These are phyloP conservation scores for Machimus rusticus DNA, from an alignment of 2,888 invertebrate species.

Conservation along the genomic window DNA sequence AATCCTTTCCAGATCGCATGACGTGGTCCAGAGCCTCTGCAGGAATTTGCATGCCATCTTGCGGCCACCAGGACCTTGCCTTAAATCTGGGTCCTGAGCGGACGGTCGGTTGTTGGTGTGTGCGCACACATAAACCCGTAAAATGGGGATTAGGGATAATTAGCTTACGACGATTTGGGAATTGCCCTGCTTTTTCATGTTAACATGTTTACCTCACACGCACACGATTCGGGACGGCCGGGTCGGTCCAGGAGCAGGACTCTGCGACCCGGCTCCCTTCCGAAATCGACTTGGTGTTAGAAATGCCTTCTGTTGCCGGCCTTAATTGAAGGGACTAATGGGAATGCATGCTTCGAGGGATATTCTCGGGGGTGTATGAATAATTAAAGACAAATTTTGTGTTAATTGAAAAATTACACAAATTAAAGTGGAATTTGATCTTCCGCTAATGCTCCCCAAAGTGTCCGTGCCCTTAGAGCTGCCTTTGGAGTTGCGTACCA, in stretches of 20 bases:
- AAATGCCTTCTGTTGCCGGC: slow-evolving; percentile 19
- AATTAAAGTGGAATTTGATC: slow-evolving; percentile 46
- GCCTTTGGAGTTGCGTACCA: slow-evolving; percentile 4
- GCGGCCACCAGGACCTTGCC: background rate
- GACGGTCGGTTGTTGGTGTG: slow-evolving; percentile 10
- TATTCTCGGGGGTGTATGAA: slow-evolving; percentile 38
- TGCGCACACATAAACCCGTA: slow-evolving; percentile 36
- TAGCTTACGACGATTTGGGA: slow-evolving; percentile 48
- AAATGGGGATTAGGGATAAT: slow-evolving; percentile 46
- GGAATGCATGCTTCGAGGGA: slow-evolving; percentile 41
- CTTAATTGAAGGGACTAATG: slow-evolving; percentile 47
- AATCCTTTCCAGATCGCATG: slow-evolving; percentile 33
- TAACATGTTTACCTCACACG: slow-evolving; percentile 42
- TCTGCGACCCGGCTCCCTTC: background rate
- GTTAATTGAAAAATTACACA: slow-evolving; percentile 49
- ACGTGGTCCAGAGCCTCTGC: background rate
- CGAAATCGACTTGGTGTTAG: slow-evolving; percentile 19
- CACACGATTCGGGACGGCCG: background rate
- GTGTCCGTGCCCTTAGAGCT: slow-evolving; percentile 10
- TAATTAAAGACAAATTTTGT: slow-evolving; percentile 46
- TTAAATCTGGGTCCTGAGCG: background rate
- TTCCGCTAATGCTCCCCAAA: slow-evolving; percentile 11
- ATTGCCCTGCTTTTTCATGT: slow-evolving; percentile 46
- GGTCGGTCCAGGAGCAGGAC: background rate
- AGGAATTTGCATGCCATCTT: slow-evolving; percentile 38